Conservation (phyloP, 2,797 vertebrate genomes). For the Telmatherina bonti region DNA sequence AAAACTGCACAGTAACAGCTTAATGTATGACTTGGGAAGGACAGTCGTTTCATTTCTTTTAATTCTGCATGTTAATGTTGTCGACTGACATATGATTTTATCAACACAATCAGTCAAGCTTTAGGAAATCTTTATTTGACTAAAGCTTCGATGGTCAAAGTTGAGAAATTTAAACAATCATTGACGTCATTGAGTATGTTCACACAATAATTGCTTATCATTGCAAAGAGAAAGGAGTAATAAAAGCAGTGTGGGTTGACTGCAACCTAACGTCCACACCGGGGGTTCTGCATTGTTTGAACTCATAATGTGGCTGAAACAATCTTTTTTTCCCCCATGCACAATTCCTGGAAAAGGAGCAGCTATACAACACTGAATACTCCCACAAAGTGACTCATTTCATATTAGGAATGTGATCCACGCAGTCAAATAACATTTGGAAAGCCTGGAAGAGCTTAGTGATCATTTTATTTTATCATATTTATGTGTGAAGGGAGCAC, state of each 20-base stretch:
- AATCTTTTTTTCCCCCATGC: background rate
- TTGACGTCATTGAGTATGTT: background rate
- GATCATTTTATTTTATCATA: background rate
- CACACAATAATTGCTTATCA: background rate
- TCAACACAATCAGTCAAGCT: background rate
- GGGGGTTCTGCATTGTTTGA: background rate
- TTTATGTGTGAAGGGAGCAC: background rate
- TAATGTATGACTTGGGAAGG: background rate
- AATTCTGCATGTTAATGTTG: background rate
- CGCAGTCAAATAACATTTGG: slow-evolving; percentile 2
- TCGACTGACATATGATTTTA: background rate
- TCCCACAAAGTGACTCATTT: background rate
- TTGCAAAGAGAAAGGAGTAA: no score
- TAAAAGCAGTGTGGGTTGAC: background rate
- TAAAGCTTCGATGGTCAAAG: background rate
- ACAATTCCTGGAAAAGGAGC: slow-evolving; percentile 10
- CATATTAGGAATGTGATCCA: background rate
- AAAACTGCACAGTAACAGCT: no score
- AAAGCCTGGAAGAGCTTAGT: background rate
- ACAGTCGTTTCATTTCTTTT: background rate
- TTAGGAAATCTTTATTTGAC: no score
- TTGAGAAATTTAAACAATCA: background rate
- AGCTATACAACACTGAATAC: background rate
- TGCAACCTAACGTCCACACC: background rate
- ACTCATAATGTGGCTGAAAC: background rate